A percentile compares a stretch with the other conserved stretches of the same genome.
Evolutionary conservation across 2,888 invertebrate genomes (phyloP).

Genomic region (Lacanobia wlatinum): DNA sequence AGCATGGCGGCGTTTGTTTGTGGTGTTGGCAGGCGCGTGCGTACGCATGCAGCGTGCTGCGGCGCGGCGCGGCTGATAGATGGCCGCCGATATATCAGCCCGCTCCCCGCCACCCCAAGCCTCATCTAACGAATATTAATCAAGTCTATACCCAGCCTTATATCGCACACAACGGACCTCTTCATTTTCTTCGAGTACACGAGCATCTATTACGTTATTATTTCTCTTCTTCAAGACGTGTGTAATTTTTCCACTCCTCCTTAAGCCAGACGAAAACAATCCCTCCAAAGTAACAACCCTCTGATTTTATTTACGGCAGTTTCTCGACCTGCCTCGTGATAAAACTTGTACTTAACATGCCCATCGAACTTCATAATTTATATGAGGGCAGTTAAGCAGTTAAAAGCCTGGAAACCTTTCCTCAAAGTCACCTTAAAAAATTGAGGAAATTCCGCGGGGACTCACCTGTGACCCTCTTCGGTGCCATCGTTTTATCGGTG

Average conservation of each 20-base stretch:
- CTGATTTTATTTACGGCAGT: conserved; percentile 55
- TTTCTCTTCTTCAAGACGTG: conserved; percentile 59
- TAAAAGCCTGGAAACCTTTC: conserved; percentile 69
- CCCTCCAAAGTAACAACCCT: conserved; percentile 50
- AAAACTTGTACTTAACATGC: conserved; percentile 63
- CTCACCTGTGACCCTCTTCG: conserved; percentile 85
- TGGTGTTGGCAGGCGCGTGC: conserved; percentile 72
- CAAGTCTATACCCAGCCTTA: conserved; percentile 74
- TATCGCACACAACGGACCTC: conserved; percentile 72
- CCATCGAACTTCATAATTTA: conserved; percentile 69
- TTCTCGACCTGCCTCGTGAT: conserved; percentile 52
- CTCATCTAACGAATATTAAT: conserved; percentile 81
- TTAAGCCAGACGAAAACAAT: conserved; percentile 57
- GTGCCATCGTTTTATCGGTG: conserved; percentile 84
- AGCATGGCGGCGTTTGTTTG: conserved; percentile 68
- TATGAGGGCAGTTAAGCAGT: conserved; percentile 70
- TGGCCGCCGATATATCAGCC: conserved; percentile 78
- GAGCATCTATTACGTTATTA: conserved; percentile 66
- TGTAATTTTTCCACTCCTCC: conserved; percentile 62
- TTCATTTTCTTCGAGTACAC: conserved; percentile 74
- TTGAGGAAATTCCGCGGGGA: conserved; percentile 75
- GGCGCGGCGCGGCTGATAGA: conserved; percentile 77
- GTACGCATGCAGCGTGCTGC: conserved; percentile 76
- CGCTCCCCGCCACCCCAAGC: conserved; percentile 67
- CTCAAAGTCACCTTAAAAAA: conserved; percentile 71